These are phyloP conservation scores for Drosophila suzukii DNA, from an alignment of 1,140 invertebrate species.

Conservation along the genomic window DNA sequence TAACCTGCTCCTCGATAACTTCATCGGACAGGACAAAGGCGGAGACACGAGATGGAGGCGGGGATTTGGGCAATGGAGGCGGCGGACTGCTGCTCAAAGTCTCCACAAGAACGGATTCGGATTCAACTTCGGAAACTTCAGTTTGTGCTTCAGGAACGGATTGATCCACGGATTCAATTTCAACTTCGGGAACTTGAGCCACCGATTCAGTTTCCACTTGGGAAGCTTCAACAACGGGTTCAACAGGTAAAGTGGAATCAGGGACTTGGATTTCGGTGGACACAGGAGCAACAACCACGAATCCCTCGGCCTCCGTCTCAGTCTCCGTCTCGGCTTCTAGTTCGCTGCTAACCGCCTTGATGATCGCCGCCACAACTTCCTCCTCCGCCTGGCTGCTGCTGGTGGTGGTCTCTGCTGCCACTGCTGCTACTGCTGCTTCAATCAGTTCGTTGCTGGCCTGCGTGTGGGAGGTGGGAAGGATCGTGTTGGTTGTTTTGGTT, in stretches of 20 bases:
- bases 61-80: constrained; percentile 68
- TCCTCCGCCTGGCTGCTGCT: constrained; percentile 51
- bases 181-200: constrained; percentile 23
- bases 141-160: constrained; percentile 18
- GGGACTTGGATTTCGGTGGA: constrained; percentile 23
- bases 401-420: neutral
- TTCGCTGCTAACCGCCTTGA: constrained; percentile 67
- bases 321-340: constrained; percentile 36
- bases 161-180: constrained; percentile 18
- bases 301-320: constrained; percentile 58
- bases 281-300: constrained; percentile 54
- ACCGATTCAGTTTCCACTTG: constrained; percentile 21
- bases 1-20: constrained; percentile 39
- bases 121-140: constrained; percentile 1
- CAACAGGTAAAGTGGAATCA: constrained; percentile 22
- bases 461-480: constrained; percentile 58
- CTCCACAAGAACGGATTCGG: constrained; percentile 19
- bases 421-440: constrained; percentile 10
- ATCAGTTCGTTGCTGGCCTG: constrained; percentile 45
- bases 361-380: constrained; percentile 73
- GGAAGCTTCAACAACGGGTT: constrained; percentile 3
- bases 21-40: constrained; percentile 73
- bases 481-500: constrained; percentile 65
- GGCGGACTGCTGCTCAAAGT: constrained; percentile 48
- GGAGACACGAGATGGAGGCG: constrained; percentile 76